Percentiles rank a stretch among this genome's conserved stretches.
Evolutionary conservation across 2,797 vertebrate species (phyloP).

Genomic region (Tragelaphus eurycerus): DNA sequence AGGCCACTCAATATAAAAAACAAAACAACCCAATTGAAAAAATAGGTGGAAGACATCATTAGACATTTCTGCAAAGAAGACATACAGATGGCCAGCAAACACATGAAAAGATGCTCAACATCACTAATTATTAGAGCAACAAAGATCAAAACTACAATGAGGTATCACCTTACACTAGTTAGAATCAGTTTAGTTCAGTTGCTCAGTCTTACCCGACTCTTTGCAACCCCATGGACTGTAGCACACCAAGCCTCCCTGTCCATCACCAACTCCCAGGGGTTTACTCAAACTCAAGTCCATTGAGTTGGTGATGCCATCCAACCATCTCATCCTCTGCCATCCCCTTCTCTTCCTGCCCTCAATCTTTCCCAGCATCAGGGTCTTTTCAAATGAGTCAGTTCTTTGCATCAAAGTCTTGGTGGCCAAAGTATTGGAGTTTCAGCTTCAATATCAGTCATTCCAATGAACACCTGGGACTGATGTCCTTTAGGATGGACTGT

Average conservation of each 20-base stretch:
- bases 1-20: background rate
- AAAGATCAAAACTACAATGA: background rate
- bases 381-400: background rate
- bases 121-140: background rate
- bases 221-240: background rate
- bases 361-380: background rate
- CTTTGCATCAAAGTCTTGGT: background rate
- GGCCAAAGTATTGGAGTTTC: background rate
- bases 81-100: background rate
- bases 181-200: background rate
- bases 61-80: background rate
- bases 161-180: background rate
- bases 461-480: background rate
- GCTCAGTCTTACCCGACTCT: background rate
- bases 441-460: background rate
- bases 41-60: background rate
- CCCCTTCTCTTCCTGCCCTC: background rate
- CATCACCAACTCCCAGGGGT: background rate
- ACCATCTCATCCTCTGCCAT: background rate
- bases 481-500: background rate
- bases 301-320: background rate
- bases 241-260: background rate
- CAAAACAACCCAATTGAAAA: background rate
- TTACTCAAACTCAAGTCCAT: background rate
- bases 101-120: background rate